These are phyloP conservation scores for Thymelicus acteon DNA, from an alignment of 2,888 invertebrate species.

Conservation along the genomic window DNA sequence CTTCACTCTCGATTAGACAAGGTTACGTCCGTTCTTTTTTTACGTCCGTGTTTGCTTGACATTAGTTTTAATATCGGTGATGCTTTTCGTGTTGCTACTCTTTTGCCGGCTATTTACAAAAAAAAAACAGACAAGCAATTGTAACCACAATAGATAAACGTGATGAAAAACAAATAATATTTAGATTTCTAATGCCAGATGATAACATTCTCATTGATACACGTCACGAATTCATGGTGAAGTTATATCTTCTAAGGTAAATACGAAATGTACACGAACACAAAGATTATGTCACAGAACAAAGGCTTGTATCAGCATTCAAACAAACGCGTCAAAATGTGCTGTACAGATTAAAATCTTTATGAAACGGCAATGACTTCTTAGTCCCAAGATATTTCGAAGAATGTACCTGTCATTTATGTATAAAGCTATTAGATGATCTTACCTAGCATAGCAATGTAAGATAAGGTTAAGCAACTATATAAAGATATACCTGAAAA, in stretches of 20 bases:
- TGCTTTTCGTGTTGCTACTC: no score
- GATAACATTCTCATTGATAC: conserved; percentile 6
- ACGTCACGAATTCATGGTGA: neutral
- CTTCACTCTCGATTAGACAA: no score
- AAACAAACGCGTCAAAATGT: neutral
- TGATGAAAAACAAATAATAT: no score
- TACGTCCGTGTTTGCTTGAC: no score
- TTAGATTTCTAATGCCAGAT: neutral
- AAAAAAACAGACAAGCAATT: neutral
- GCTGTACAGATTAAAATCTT: neutral
- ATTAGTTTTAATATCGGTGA: no score
- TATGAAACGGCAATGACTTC: conserved; percentile 6
- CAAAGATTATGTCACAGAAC: conserved; percentile 26
- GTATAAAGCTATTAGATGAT: no score
- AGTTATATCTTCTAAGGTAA: neutral
- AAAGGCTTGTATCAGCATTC: conserved; percentile 9
- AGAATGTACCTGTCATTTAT: neutral
- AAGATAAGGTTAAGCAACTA: no score
- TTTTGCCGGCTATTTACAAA: no score
- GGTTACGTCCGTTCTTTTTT: no score
- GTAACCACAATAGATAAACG: no score
- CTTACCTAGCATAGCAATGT: no score
- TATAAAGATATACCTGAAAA: no score
- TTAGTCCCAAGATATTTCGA: neutral
- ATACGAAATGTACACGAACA: conserved; percentile 46